A percentile compares a stretch with the other conserved stretches of the same genome.
Conservation (phyloP, 2,797 vertebrate species). For the Girardinus metallicus region DNA sequence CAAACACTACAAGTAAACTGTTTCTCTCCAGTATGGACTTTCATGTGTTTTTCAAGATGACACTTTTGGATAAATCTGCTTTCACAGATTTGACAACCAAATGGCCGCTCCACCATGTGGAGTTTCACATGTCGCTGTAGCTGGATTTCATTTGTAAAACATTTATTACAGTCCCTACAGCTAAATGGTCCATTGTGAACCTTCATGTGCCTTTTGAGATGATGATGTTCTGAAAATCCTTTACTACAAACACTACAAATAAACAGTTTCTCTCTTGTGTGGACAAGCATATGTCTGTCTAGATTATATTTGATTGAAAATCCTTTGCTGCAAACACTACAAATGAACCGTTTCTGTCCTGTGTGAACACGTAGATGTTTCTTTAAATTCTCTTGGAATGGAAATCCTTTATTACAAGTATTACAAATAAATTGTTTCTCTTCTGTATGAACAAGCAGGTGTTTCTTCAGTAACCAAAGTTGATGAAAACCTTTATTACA, state of each 20-base stretch:
- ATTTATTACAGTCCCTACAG: background rate
- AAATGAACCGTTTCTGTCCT: background rate
- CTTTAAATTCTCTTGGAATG: background rate
- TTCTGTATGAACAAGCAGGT: background rate
- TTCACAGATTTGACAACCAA: slow-evolving; percentile 1
- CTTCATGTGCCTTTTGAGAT: background rate
- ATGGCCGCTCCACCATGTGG: background rate
- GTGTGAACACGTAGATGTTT: background rate
- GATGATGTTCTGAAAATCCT: background rate
- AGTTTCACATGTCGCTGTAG: background rate
- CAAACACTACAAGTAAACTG: background rate
- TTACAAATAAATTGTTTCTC: background rate
- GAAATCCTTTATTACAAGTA: background rate
- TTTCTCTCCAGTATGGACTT: background rate
- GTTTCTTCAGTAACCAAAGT: background rate
- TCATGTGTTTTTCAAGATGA: background rate
- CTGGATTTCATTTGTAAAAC: background rate
- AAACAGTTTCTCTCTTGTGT: background rate
- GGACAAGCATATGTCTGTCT: background rate
- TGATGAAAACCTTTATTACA: background rate
- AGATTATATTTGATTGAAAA: slow-evolving; percentile 2
- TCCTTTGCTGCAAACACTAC: background rate
- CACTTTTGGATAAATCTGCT: background rate
- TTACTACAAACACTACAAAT: background rate
- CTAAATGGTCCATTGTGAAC: background rate